Evolutionary conservation across 1,140 invertebrate species (phyloP).

Genomic region (Lasaia peninsularis): DNA sequence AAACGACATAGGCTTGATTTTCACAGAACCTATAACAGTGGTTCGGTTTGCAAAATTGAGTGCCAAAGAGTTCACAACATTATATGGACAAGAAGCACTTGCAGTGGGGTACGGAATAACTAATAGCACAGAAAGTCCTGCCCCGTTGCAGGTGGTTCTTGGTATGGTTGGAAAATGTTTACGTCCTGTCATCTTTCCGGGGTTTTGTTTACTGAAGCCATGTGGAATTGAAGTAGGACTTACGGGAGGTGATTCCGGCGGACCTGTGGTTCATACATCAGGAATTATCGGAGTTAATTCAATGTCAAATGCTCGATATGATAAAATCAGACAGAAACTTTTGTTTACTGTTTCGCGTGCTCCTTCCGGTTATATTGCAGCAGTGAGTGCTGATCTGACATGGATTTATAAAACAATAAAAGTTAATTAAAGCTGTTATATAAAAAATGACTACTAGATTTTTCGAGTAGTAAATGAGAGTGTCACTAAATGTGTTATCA

Average conservation of each 20-base stretch:
- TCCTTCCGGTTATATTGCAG: background rate
- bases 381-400: background rate
- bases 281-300: background rate
- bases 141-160: background rate
- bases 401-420: background rate
- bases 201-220: constrained; percentile 2
- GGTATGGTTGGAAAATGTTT: background rate
- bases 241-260: background rate
- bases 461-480: no score
- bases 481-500: no score
- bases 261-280: background rate
- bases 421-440: no score
- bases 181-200: background rate
- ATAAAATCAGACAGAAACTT: background rate
- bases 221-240: background rate
- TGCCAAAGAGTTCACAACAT: background rate
- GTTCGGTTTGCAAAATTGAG: background rate
- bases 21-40: background rate
- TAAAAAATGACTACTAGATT: no score
- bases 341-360: background rate
- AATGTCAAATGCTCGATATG: background rate
- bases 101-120: background rate
- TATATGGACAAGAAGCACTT: background rate
- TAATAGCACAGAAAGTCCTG: background rate
- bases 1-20: background rate